A percentile compares a stretch with the other conserved stretches of the same genome.
phyloP scores from a whole-genome alignment of 2,888 invertebrate species.

The Celastrina argiolus region DNA sequence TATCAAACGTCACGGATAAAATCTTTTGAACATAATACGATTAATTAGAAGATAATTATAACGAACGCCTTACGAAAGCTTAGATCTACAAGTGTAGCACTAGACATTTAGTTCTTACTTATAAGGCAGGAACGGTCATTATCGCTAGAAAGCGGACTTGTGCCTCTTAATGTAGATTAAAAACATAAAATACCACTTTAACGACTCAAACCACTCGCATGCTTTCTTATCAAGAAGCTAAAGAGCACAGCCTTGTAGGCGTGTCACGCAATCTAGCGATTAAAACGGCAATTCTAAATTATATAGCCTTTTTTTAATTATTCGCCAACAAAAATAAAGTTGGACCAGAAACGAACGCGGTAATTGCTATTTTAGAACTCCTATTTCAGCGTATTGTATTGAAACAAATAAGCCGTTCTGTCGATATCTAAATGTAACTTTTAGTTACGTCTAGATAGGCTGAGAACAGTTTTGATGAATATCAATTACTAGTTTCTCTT shows the following conservation, averaged over 20 bases:
- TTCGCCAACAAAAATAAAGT: conserved; percentile 39
- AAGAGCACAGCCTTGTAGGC: conserved; percentile 50
- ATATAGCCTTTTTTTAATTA: conserved; percentile 53
- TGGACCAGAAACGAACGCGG: conserved; percentile 27
- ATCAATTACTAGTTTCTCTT: too few relatives aligned
- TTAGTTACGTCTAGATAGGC: too few relatives aligned
- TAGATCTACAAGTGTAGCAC: conserved; percentile 4
- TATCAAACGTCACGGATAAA: conserved; percentile 13
- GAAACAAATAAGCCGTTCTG: background rate
- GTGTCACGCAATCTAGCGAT: conserved; percentile 63
- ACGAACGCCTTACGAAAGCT: background rate
- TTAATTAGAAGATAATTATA: conserved; percentile 18
- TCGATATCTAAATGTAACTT: background rate
- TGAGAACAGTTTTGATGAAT: too few relatives aligned
- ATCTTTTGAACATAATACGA: conserved; percentile 12
- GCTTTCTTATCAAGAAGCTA: conserved; percentile 48
- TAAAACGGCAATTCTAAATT: conserved; percentile 47
- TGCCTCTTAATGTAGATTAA: conserved; percentile 59
- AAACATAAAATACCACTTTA: conserved; percentile 58
- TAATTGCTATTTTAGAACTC: conserved; percentile 26
- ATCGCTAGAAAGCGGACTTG: conserved; percentile 41
- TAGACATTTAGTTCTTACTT: conserved; percentile 13
- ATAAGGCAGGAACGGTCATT: conserved; percentile 32
- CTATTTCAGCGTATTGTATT: conserved; percentile 14
- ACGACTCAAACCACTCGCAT: conserved; percentile 48